Percentiles rank a stretch among this genome's conserved stretches.
Conservation (phyloP, 2,797 vertebrate genomes). For the Galagoides demidoff region DNA sequence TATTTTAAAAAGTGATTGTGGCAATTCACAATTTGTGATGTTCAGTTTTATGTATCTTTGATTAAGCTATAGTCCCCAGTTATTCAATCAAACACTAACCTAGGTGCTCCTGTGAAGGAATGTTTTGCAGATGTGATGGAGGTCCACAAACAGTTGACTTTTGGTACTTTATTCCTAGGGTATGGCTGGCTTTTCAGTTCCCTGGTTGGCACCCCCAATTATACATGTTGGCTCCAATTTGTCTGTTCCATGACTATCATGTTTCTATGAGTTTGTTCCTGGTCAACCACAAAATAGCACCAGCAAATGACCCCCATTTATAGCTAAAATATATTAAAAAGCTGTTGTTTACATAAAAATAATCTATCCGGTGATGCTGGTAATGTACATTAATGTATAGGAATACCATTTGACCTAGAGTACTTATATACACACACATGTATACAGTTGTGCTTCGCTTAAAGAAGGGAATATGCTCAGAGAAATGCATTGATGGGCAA, state of each 20-base stretch:
- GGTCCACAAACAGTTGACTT: neutral
- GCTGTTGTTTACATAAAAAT: neutral
- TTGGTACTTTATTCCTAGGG: neutral
- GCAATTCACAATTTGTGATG: neutral
- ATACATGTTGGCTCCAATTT: neutral
- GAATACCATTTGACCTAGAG: neutral
- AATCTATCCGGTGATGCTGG: neutral
- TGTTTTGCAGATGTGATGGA: neutral
- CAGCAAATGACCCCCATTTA: neutral
- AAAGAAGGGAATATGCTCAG: neutral
- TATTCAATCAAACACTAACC: constrained; percentile 15
- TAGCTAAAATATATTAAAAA: neutral
- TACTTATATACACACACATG: neutral
- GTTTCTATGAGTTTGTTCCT: neutral
- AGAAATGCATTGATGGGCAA: neutral
- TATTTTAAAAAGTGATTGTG: constrained; percentile 18
- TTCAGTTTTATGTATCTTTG: neutral
- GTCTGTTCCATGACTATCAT: neutral
- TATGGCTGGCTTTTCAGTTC: neutral
- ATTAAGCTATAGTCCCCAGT: neutral
- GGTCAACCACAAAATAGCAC: neutral
- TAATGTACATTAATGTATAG: neutral
- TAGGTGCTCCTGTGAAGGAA: neutral
- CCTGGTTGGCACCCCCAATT: neutral
- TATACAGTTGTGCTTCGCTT: neutral